phyloP scores from a whole-genome alignment of 1,140 invertebrate species.

The Drosophila busckii region DNA sequence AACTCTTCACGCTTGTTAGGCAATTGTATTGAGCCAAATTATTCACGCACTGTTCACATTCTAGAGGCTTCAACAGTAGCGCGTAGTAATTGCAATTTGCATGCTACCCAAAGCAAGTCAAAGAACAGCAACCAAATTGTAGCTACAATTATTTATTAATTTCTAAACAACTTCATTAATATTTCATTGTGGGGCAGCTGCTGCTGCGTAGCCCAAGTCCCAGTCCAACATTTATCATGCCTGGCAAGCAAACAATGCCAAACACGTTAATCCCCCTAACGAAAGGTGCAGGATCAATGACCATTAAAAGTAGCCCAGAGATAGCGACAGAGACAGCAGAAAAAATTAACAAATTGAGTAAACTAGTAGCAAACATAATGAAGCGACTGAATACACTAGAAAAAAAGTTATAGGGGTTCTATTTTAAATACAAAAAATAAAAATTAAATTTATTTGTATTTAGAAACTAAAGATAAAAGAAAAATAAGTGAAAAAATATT shows the following conservation, averaged over 20 bases:
- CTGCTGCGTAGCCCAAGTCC: slow-evolving; percentile 28
- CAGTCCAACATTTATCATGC: slow-evolving; percentile 61
- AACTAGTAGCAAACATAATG: neutral
- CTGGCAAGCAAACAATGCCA: slow-evolving; percentile 38
- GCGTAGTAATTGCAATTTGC: slow-evolving; percentile 71
- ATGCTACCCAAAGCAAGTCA: slow-evolving; percentile 29
- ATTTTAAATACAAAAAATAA: too few species aligned
- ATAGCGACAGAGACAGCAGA: neutral
- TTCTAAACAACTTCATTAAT: slow-evolving; percentile 59
- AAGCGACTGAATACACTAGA: too few species aligned
- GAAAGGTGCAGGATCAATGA: slow-evolving; percentile 49
- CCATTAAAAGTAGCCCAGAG: slow-evolving; percentile 6
- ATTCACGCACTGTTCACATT: slow-evolving; percentile 1
- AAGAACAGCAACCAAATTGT: neutral
- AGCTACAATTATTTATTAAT: slow-evolving; percentile 32
- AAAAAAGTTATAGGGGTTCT: too few species aligned
- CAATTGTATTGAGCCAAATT: slow-evolving; percentile 10
- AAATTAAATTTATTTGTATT: too few species aligned
- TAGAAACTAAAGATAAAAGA: too few species aligned
- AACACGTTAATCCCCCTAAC: slow-evolving; percentile 60
- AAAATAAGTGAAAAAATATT: too few species aligned
- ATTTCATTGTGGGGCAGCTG: slow-evolving; percentile 40
- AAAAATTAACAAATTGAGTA: neutral
- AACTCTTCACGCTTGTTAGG: slow-evolving; percentile 65
- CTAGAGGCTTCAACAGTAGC: slow-evolving; percentile 9